These are phyloP conservation scores for Tachycineta bicolor DNA, from an alignment of 2,113 vertebrate species.

Conservation along the genomic window DNA sequence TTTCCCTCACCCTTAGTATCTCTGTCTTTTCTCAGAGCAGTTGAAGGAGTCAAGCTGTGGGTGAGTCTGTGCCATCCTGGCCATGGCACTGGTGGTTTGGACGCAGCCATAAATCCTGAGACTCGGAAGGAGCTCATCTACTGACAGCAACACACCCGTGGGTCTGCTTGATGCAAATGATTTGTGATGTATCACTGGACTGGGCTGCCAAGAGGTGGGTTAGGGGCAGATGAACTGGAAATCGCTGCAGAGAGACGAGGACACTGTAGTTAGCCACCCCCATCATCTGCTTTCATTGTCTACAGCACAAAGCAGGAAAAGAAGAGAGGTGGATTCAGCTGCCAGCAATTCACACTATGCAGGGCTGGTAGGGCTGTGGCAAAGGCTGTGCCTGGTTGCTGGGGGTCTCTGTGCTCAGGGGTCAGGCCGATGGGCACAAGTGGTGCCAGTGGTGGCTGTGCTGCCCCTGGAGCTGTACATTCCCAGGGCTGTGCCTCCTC, in stretches of 20 bases:
- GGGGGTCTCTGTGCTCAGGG: neutral
- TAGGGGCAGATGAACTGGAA: neutral
- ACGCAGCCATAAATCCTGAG: neutral
- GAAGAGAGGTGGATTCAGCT: neutral
- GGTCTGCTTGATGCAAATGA: neutral
- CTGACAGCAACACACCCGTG: accelerated
- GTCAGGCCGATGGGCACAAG: accelerated
- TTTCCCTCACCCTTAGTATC: neutral
- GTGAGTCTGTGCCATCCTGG: neutral
- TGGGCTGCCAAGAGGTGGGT: neutral
- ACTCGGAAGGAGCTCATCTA: neutral
- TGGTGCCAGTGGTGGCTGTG: accelerated
- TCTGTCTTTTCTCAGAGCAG: neutral
- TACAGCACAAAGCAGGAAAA: neutral
- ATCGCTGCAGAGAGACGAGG: accelerated
- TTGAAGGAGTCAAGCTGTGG: neutral
- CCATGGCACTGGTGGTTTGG: neutral
- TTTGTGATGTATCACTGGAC: neutral
- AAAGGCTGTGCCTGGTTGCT: neutral
- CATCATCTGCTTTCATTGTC: neutral
- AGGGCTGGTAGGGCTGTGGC: neutral
- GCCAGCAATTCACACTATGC: neutral
- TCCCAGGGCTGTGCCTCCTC: neutral
- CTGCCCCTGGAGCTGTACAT: neutral
- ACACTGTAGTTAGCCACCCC: accelerated